Evolutionary conservation across 2,888 invertebrate species (phyloP).

Genomic region (Dendrolimus houi): DNA sequence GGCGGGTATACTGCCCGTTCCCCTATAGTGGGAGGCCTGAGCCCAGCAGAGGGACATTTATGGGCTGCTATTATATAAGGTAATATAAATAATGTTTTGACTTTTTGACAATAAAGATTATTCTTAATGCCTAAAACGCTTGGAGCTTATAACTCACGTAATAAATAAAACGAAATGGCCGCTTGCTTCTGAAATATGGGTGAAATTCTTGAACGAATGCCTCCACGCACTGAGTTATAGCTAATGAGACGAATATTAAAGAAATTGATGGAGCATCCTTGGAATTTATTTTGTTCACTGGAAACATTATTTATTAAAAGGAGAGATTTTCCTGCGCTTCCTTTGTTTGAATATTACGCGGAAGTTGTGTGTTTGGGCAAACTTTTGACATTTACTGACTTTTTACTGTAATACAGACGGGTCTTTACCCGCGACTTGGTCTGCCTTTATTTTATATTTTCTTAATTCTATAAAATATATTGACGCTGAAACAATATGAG

Average conservation of each 20-base stretch:
- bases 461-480: too few species aligned
- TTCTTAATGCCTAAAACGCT: constrained; percentile 8
- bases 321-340: not conserved
- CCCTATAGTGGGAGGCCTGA: too few species aligned
- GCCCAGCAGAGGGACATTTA: too few species aligned
- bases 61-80: too few species aligned
- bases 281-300: constrained; percentile 23
- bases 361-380: not conserved
- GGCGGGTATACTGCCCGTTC: too few species aligned
- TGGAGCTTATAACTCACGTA: constrained; percentile 17
- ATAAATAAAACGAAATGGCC: constrained; percentile 45
- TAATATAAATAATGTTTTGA: too few species aligned
- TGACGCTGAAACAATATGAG: too few species aligned
- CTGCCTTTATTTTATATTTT: too few species aligned
- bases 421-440: too few species aligned
- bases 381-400: not conserved
- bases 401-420: not conserved
- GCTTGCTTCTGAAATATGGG: constrained; percentile 56
- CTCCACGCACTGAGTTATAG: constrained; percentile 54
- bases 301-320: not conserved
- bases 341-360: not conserved
- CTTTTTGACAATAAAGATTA: not conserved
- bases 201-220: constrained; percentile 54
- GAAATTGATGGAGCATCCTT: constrained; percentile 30
- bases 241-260: constrained; percentile 61